These are phyloP conservation scores for Heliconius hermathena DNA, from an alignment of 1,140 invertebrate species.

Conservation along the genomic window DNA sequence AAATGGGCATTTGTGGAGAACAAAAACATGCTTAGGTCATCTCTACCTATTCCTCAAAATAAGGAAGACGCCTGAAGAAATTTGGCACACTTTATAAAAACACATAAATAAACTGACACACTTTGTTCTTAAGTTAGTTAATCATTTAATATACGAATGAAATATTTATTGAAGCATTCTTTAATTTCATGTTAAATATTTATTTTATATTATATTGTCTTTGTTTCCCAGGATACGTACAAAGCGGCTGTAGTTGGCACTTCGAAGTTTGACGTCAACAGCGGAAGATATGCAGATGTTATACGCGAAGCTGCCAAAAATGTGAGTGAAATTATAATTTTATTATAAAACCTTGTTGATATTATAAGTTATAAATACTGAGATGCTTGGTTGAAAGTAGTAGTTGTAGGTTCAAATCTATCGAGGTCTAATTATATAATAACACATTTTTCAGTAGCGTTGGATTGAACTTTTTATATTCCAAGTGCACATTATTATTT, in stretches of 20 bases:
- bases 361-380: background rate
- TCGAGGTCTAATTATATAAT: too few species aligned
- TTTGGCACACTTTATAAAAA: background rate
- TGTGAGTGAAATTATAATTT: conserved; percentile 42
- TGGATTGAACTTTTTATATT: too few species aligned
- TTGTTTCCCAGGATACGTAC: conserved; percentile 48
- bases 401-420: too few species aligned
- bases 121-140: background rate
- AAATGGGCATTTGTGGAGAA: too few species aligned
- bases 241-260: conserved; percentile 41
- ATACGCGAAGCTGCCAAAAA: conserved; percentile 47
- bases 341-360: background rate
- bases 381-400: too few species aligned
- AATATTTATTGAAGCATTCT: background rate
- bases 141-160: background rate
- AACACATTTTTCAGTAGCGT: too few species aligned
- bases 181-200: background rate
- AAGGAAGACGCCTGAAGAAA: background rate
- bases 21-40: background rate
- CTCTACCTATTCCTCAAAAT: background rate
- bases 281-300: conserved; percentile 34
- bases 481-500: too few species aligned
- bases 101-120: background rate
- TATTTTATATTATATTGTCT: background rate
- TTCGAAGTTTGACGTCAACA: conserved; percentile 13